Conservation (phyloP, 2,888 invertebrate genomes). For the Rhorus exstirpatorius region DNA sequence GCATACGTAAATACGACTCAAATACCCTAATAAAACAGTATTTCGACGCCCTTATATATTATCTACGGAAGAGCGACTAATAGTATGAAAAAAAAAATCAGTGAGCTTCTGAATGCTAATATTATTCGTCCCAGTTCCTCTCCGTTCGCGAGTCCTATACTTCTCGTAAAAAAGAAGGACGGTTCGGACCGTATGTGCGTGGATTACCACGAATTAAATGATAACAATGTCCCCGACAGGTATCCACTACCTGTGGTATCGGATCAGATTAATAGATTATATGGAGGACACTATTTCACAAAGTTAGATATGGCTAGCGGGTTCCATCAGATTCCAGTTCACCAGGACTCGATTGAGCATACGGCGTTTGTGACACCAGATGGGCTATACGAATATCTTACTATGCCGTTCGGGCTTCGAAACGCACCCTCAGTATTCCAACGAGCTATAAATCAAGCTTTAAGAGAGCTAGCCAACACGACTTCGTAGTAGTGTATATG, state of each 20-base stretch:
- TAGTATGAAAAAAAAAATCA: slow-evolving; percentile 54
- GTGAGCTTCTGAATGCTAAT: slow-evolving; percentile 58
- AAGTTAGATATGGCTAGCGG: slow-evolving; percentile 79
- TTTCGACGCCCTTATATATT: too few species aligned
- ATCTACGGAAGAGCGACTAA: slow-evolving; percentile 51
- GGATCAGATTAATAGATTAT: slow-evolving; percentile 79
- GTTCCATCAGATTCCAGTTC: slow-evolving; percentile 59
- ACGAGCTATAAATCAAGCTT: slow-evolving; percentile 53
- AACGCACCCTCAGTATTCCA: slow-evolving; percentile 74
- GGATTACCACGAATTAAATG: slow-evolving; percentile 78
- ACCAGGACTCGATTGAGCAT: neutral
- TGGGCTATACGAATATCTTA: slow-evolving; percentile 77
- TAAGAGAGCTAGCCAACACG: neutral
- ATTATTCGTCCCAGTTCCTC: slow-evolving; percentile 71
- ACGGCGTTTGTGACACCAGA: neutral
- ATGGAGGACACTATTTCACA: slow-evolving; percentile 75
- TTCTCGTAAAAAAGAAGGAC: slow-evolving; percentile 72
- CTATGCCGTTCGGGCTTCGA: slow-evolving; percentile 71
- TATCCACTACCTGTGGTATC: slow-evolving; percentile 82
- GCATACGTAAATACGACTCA: too few species aligned
- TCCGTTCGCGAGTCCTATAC: slow-evolving; percentile 72
- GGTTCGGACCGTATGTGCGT: slow-evolving; percentile 70
- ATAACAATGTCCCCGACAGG: slow-evolving; percentile 76
- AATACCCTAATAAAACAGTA: too few species aligned
- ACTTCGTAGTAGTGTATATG: neutral